Conservation (phyloP, 2,888 invertebrate genomes). For the Euplexia lucipara region DNA sequence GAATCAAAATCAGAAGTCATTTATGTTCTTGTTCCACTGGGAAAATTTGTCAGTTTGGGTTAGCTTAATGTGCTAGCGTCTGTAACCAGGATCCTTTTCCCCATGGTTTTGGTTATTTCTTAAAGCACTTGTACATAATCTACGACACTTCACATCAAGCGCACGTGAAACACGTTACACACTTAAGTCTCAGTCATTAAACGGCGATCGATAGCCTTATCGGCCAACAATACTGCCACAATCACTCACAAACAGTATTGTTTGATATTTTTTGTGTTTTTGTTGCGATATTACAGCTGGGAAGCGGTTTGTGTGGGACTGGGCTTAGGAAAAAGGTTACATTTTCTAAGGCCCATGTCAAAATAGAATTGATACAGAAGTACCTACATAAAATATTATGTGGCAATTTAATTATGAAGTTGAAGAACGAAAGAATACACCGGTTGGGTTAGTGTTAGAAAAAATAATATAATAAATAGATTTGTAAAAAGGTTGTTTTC, state of each 20-base stretch:
- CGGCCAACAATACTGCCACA: constrained; percentile 42
- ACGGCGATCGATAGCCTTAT: constrained; percentile 51
- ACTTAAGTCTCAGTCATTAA: constrained; percentile 35
- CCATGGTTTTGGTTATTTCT: too few relatives aligned
- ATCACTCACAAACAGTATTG: constrained; percentile 48
- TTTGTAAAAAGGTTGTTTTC: too few relatives aligned
- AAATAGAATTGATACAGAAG: neutral
- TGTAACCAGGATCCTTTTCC: too few relatives aligned
- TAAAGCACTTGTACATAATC: neutral
- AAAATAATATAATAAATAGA: too few relatives aligned
- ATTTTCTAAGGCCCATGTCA: neutral
- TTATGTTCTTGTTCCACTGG: too few relatives aligned
- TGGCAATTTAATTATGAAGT: too few relatives aligned
- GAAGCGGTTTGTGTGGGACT: neutral
- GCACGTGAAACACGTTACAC: constrained; percentile 36
- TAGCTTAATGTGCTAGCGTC: too few relatives aligned
- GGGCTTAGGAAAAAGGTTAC: neutral
- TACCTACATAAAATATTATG: too few relatives aligned
- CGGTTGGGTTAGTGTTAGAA: too few relatives aligned
- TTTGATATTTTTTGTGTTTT: constrained; percentile 30
- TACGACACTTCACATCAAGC: neutral
- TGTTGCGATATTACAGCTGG: constrained; percentile 25
- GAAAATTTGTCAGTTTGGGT: too few relatives aligned
- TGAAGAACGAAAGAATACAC: too few relatives aligned
- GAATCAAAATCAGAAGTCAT: too few relatives aligned